Conservation (phyloP, 2,888 invertebrate genomes). For the Scaptodrosophila latifasciaeformis region DNA sequence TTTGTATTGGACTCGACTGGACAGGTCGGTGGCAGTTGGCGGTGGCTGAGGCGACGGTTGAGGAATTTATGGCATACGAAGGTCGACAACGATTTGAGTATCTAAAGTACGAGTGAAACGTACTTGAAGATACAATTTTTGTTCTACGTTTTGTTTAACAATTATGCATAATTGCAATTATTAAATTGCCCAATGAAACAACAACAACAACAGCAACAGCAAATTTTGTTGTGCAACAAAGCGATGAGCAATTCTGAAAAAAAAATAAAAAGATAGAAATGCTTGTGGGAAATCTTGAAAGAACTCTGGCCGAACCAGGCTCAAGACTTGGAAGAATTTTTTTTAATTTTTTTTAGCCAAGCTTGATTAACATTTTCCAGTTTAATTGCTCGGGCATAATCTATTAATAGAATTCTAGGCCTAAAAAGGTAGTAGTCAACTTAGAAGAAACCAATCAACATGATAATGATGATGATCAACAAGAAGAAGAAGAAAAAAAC, state of each 20-base stretch:
- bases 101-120: background rate
- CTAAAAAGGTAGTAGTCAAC: background rate
- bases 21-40: too few species aligned
- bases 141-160: slow-evolving; percentile 14
- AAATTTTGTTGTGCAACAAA: slow-evolving; percentile 24
- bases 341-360: too few species aligned
- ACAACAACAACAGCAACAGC: too few species aligned
- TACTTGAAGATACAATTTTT: slow-evolving; percentile 4
- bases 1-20: background rate
- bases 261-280: background rate
- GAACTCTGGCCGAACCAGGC: background rate
- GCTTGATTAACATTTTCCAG: too few species aligned
- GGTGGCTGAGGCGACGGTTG: background rate
- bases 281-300: background rate
- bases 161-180: slow-evolving; percentile 44
- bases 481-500: too few species aligned
- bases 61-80: slow-evolving; percentile 12
- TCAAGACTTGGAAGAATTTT: background rate
- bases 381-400: background rate
- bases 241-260: background rate
- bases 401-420: background rate
- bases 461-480: too few species aligned
- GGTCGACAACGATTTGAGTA: slow-evolving; percentile 16
- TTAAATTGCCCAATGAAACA: slow-evolving; percentile 36
- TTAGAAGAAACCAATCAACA: too few species aligned